Conservation (phyloP, 2,888 invertebrate genomes). For the Harmothoe impar region DNA sequence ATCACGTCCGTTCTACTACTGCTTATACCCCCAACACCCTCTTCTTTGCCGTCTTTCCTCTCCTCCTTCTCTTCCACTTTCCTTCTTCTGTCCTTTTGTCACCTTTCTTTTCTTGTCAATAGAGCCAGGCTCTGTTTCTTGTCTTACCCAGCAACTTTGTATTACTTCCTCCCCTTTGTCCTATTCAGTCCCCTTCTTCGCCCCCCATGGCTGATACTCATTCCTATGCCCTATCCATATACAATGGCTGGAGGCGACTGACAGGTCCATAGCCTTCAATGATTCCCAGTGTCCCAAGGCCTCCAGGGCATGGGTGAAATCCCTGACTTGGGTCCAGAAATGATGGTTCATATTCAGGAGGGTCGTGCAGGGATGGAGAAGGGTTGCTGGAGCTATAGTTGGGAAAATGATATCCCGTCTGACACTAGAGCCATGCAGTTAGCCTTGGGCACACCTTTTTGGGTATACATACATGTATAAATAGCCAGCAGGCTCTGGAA, state of each 20-base stretch:
- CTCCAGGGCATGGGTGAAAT: background rate
- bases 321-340: constrained; percentile 37
- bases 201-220: background rate
- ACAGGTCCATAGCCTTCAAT: background rate
- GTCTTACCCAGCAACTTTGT: too few species aligned
- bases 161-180: too few species aligned
- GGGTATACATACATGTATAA: too few species aligned
- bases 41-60: background rate
- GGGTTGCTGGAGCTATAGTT: background rate
- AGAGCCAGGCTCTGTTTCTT: background rate
- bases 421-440: background rate
- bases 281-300: background rate
- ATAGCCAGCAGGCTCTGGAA: too few species aligned
- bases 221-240: background rate
- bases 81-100: background rate
- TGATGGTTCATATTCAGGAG: background rate
- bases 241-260: background rate
- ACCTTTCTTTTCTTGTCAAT: background rate
- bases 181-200: background rate
- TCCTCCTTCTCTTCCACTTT: background rate
- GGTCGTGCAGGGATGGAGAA: background rate
- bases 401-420: background rate
- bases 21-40: background rate
- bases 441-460: too few species aligned
- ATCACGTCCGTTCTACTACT: background rate